A percentile compares a stretch with the other conserved stretches of the same genome.
These are phyloP conservation scores for Boulengeromyrus knoepffleri DNA, from an alignment of 2,113 vertebrate species.

Conservation along the genomic window DNA sequence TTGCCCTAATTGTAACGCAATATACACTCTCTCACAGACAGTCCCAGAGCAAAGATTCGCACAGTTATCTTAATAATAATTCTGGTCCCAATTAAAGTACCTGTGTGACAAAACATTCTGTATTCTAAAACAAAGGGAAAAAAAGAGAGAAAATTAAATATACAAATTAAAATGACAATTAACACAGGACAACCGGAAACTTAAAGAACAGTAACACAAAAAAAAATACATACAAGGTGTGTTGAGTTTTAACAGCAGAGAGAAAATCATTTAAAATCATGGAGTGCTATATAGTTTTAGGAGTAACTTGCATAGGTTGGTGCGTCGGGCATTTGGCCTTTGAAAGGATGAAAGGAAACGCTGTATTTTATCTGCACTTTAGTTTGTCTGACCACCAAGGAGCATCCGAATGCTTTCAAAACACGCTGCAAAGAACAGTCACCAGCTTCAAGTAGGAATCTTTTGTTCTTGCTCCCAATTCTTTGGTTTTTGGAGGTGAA, in stretches of 20 bases:
- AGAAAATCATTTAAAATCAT: background rate
- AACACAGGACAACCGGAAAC: background rate
- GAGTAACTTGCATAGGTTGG: background rate
- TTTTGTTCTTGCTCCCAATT: background rate
- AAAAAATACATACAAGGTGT: constrained; percentile 23
- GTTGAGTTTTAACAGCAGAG: constrained; percentile 39
- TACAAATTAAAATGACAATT: background rate
- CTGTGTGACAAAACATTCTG: background rate
- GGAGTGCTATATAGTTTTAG: background rate
- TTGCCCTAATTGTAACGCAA: background rate
- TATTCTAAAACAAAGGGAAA: constrained; percentile 10
- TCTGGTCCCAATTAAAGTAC: constrained; percentile 25
- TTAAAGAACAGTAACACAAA: background rate
- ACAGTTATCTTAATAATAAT: constrained; percentile 15
- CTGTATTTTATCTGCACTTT: background rate
- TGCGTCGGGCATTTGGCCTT: background rate
- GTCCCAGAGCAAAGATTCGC: constrained; percentile 24
- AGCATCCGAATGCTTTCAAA: background rate
- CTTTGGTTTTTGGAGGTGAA: background rate
- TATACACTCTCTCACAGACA: background rate
- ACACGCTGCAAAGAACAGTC: background rate
- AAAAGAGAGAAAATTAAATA: constrained; percentile 17
- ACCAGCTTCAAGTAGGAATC: constrained; percentile 7
- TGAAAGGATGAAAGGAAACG: background rate
- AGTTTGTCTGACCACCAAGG: background rate